phyloP scores from a whole-genome alignment of 2,797 vertebrate species.

The Malacoctenus gilli region DNA sequence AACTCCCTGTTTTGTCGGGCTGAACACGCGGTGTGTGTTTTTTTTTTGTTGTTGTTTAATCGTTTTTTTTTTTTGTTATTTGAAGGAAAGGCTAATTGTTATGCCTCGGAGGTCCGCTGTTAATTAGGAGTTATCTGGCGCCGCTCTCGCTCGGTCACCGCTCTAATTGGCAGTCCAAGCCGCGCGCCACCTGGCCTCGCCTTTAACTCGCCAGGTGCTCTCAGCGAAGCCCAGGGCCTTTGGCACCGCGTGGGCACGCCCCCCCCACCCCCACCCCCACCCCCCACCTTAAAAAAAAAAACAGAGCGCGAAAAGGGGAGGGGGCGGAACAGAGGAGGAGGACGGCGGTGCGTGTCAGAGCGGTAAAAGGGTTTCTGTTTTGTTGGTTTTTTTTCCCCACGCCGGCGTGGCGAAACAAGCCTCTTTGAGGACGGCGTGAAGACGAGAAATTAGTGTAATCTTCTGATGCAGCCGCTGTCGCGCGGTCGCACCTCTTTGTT shows the following conservation, averaged over 20 bases:
- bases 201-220: slow-evolving; percentile 71
- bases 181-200: slow-evolving; percentile 69
- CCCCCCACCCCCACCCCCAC: no score
- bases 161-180: slow-evolving; percentile 75
- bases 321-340: slow-evolving; percentile 4
- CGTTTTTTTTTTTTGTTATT: no score
- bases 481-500: slow-evolving; percentile 44
- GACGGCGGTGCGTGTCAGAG: not conserved
- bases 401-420: slow-evolving; percentile 12
- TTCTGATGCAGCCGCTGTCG: slow-evolving; percentile 22
- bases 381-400: slow-evolving; percentile 48
- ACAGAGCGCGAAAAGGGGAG: not conserved
- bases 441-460: slow-evolving; percentile 41
- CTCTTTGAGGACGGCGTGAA: slow-evolving; percentile 18
- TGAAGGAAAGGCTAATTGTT: slow-evolving; percentile 68
- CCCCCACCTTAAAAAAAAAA: no score
- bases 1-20: slow-evolving; percentile 37
- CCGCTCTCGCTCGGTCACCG: slow-evolving; percentile 63
- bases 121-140: slow-evolving; percentile 73
- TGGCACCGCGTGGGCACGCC: not conserved
- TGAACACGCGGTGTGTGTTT: slow-evolving; percentile 23
- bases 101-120: slow-evolving; percentile 67
- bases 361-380: no score
- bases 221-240: slow-evolving; percentile 47
- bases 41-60: slow-evolving; percentile 27